Base-by-base conservation (phyloP, 2,888 invertebrate species). In the Lordiphosa fenestrarum region DNA sequence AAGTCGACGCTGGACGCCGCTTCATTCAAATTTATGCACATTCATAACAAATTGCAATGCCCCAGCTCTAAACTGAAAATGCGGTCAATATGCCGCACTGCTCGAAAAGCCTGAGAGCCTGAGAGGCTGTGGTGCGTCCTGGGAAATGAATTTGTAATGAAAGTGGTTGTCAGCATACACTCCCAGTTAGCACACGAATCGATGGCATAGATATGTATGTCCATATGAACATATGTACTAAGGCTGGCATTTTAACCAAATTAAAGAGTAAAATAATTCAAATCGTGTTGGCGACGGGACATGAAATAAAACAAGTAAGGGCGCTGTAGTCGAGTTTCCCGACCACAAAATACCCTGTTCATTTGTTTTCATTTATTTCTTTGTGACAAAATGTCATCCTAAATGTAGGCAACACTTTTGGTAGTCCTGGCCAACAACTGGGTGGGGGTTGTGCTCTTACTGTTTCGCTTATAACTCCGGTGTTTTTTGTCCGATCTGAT, bases 61-160 rank as follows among this genome's bases (percentile, higher is more conserved):
- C 60, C 49, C 61, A 15, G 46, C 44, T 46, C 41, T 54, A 57
- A 50, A 62, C 51, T 56, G 42, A 52, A 69, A 81, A 68, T 78
- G 82, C 82, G 84, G 84, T 77, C 78, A 78, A 71, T 66, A 69
- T 71, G 76, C 80, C 75, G 52, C 60, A 38, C 36, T 30, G 51
- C 37, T 39, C 42, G 10, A 38, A 35, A 66, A 56, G 40, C 63
- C 57, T 58, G 46, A 33, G 35, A 56, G 53, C 54, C 23, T 47
- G 33, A 46, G 37, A 51, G 35, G 15, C 60, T 13, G 41, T 49
- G 15, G 54, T 19, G 41, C 50, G 44, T 46, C 39, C 39, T 41
- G 66, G 69, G 80, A 84, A 78, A 78, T 84, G 84, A 70, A 84
- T 70, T 63, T 66, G 68, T 66, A 84, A 78, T 74, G 61, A 68